phyloP scores from a whole-genome alignment of 2,113 vertebrate genomes.

The Ophiodon elongatus region DNA sequence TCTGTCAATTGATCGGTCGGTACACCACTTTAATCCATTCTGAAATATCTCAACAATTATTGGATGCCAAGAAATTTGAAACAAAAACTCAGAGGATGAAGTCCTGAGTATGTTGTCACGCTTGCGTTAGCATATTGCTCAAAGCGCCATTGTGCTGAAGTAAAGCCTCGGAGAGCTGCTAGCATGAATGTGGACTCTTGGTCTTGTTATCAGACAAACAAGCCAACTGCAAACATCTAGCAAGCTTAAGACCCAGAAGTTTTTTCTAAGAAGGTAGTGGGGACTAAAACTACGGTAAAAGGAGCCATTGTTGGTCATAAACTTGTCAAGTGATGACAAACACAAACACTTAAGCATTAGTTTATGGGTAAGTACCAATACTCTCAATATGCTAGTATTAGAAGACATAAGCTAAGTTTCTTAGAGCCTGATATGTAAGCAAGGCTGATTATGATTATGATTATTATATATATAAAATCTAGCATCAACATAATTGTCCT shows the following conservation, averaged over 20 bases:
- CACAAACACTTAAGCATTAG: neutral
- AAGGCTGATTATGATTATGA: neutral
- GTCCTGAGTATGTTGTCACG: neutral
- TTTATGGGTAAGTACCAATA: neutral
- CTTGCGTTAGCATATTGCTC: neutral
- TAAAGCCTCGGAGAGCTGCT: neutral
- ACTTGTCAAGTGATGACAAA: neutral
- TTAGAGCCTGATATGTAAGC: neutral
- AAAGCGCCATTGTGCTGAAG: neutral
- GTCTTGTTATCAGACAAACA: neutral
- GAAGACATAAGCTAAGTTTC: neutral
- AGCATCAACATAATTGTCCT: neutral
- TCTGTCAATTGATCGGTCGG: neutral
- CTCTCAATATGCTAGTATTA: neutral
- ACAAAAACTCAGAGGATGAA: neutral
- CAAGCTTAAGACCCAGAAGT: neutral
- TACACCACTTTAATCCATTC: neutral
- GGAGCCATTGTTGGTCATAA: neutral
- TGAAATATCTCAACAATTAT: neutral
- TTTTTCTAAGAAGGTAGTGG: neutral
- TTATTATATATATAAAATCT: neutral
- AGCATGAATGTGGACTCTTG: neutral
- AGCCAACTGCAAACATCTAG: neutral
- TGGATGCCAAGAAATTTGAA: neutral
- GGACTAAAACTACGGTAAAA: constrained; percentile 4